phyloP scores from a whole-genome alignment of 2,888 invertebrate species.

The Tipula unca region DNA sequence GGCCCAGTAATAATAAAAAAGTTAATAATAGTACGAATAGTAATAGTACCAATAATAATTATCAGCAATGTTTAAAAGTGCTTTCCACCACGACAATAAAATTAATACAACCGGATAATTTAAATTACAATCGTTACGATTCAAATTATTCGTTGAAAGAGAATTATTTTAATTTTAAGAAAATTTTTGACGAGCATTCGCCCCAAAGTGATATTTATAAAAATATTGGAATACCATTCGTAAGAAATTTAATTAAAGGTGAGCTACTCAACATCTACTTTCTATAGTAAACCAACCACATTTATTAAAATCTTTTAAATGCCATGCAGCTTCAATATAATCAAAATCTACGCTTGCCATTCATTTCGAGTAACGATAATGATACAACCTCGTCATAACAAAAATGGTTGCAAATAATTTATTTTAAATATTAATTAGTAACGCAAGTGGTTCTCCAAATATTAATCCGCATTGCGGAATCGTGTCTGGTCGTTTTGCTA shows the following conservation, averaged over 20 bases:
- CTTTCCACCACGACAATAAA: not conserved
- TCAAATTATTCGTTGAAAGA: not conserved
- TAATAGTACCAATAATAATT: not conserved
- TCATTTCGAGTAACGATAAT: too few relatives aligned
- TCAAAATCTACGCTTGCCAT: too few relatives aligned
- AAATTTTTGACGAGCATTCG: not conserved
- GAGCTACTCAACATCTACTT: too few relatives aligned
- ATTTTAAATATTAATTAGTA: too few relatives aligned
- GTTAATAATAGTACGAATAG: not conserved
- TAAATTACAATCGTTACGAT: not conserved
- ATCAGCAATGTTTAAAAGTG: not conserved
- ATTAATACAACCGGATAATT: conserved; percentile 8
- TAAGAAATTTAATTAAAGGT: not conserved
- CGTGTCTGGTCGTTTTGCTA: too few relatives aligned
- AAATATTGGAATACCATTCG: not conserved
- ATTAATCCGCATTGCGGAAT: too few relatives aligned
- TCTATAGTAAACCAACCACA: too few relatives aligned
- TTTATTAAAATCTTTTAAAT: too few relatives aligned
- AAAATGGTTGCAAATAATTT: too few relatives aligned
- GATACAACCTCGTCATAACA: too few relatives aligned
- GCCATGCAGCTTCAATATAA: too few relatives aligned
- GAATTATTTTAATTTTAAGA: conserved; percentile 17
- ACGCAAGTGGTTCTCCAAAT: too few relatives aligned
- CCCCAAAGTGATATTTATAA: not conserved
- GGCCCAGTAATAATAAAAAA: not conserved